A percentile compares a stretch with the other conserved stretches of the same genome.
Conservation (phyloP, 2,113 vertebrate genomes). For the Eudyptes chrysolophus region DNA sequence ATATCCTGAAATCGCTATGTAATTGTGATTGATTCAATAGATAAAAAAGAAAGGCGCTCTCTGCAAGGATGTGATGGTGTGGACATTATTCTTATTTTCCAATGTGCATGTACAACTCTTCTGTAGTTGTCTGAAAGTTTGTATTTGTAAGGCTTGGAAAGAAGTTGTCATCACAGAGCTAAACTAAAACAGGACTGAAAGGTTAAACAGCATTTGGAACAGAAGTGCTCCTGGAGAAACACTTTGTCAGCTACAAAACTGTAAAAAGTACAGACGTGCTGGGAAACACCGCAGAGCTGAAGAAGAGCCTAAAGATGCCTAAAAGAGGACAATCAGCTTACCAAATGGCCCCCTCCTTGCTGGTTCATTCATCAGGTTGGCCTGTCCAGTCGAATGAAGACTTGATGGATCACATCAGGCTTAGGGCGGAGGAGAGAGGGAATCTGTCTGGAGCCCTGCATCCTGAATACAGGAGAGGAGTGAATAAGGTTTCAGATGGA, state of each 20-base stretch:
- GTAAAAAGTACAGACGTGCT: background rate
- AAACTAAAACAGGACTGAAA: background rate
- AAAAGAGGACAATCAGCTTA: constrained; percentile 23
- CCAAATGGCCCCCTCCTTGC: constrained; percentile 14
- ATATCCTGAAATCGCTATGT: background rate
- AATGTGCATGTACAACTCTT: background rate
- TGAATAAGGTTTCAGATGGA: background rate
- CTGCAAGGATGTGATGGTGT: background rate
- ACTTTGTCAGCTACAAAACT: background rate
- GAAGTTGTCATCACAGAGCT: background rate
- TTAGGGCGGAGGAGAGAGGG: constrained; percentile 36
- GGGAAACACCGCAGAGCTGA: constrained; percentile 7
- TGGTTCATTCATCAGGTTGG: constrained; percentile 1
- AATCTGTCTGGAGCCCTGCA: constrained; percentile 39
- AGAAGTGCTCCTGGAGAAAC: background rate
- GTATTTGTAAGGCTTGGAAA: background rate
- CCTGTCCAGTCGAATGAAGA: constrained; percentile 24
- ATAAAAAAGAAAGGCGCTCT: background rate
- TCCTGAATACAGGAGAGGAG: constrained; percentile 50
- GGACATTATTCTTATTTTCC: background rate
- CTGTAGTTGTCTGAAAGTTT: background rate
- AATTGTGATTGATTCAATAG: background rate
- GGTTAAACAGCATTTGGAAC: background rate
- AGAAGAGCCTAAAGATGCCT: constrained; percentile 50
- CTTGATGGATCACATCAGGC: background rate